Evolutionary conservation across 1,140 invertebrate genomes (phyloP), one percentile per base, ranked within the genome.

Genomic region (Tetranychus urticae): DNA sequence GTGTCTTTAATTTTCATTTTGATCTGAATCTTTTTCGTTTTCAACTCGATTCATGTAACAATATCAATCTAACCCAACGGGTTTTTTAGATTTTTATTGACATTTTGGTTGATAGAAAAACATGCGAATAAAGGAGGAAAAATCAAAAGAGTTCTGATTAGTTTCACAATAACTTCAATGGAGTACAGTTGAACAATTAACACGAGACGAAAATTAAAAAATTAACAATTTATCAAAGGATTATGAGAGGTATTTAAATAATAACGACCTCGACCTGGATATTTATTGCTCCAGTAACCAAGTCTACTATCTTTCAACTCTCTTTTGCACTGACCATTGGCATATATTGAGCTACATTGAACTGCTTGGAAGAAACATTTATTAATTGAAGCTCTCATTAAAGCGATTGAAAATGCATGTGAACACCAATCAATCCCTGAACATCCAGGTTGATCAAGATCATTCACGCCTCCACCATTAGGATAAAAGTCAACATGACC

Each of bases 401-500:
- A 4, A 2, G 13, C 13, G 5, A 52, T n/a, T 8, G 50, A n/a
- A 52, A 31, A 52, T 8, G n/a, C 31, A 33, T 52, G 50, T n/a
- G n/a, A 31, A 52, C 50, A 52, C 50, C 50, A 52, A 52, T n/a
- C n/a, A 8, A 23, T 52, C 23, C 50, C 50, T n/a, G 13, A 8
- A 23, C 50, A 52, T 8, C 50, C 50, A n/a, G n/a, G 50, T 52
- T 50, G 14, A 31, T 50, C 13, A 14, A 50, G 6, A 5, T 52
- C 50, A 31, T 23, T 52, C 5, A 5, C 48, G 14, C 48, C 48
- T 31, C 48, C 59, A 12, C 56, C 56, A 36, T 57, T 57, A 2
- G 56, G 56, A 8, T 57, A 57, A n/a, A 57, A 57, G 35, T 57
- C 56, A 36, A 36, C 56, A 45, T 57, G 56, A 23, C 56, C 56